Conservation (phyloP, 2,797 vertebrate genomes). For the Hydrophis major region DNA sequence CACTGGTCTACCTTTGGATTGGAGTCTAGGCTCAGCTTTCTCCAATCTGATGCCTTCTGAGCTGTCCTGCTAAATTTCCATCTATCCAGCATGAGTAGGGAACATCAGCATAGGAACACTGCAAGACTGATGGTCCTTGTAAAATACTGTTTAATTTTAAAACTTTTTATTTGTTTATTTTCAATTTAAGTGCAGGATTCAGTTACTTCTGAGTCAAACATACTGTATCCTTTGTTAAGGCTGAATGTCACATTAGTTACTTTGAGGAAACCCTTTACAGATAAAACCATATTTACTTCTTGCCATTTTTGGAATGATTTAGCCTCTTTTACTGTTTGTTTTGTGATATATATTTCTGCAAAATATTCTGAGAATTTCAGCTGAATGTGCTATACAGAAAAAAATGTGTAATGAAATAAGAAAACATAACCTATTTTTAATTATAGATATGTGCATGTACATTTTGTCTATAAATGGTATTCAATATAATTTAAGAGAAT, state of each 20-base stretch:
- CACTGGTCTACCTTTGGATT: background rate
- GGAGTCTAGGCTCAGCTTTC: background rate
- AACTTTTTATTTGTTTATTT: background rate
- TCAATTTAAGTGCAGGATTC: background rate
- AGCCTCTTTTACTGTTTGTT: background rate
- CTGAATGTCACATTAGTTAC: background rate
- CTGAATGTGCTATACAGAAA: background rate
- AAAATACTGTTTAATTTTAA: background rate
- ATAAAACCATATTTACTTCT: background rate
- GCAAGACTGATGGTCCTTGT: background rate
- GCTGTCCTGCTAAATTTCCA: background rate
- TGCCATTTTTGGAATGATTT: background rate
- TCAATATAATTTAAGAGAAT: background rate
- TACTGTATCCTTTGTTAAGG: background rate
- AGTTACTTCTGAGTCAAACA: constrained; percentile 4
- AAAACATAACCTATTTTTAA: background rate
- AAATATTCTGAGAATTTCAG: background rate
- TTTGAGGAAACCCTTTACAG: background rate
- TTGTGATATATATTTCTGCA: background rate
- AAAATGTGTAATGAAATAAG: background rate
- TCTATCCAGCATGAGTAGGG: background rate
- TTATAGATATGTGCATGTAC: background rate
- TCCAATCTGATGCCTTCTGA: background rate
- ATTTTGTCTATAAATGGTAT: background rate
- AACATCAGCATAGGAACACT: background rate